Evolutionary conservation across 2,888 invertebrate species (phyloP).

Genomic region (Folsomia manolachei): DNA sequence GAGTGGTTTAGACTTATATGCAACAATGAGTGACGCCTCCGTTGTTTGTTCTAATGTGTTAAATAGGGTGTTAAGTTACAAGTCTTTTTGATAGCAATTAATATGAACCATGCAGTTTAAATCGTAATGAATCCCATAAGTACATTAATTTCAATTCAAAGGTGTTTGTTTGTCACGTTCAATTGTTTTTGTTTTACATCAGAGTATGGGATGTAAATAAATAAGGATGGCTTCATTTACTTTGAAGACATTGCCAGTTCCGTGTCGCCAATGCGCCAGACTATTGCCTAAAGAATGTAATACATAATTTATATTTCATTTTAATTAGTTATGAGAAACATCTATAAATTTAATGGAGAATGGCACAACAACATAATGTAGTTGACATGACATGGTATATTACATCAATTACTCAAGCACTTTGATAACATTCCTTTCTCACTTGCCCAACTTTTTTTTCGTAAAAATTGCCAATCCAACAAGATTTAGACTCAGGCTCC

Average conservation of each 20-base stretch:
- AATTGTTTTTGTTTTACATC: conserved; percentile 1
- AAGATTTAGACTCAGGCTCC: neutral
- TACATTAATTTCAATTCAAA: neutral
- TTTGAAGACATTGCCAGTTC: conserved; percentile 12
- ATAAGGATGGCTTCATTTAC: conserved; percentile 9
- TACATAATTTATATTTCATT: conserved; percentile 22
- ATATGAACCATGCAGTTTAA: neutral
- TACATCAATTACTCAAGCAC: conserved; percentile 28
- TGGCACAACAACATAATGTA: conserved; percentile 29
- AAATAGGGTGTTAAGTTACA: neutral
- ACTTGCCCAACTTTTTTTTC: conserved; percentile 16
- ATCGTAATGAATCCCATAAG: neutral
- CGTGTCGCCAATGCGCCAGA: conserved; percentile 29
- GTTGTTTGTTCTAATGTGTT: no score
- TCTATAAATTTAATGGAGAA: conserved; percentile 14
- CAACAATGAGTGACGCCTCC: no score
- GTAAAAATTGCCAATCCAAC: neutral
- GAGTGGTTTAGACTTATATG: neutral
- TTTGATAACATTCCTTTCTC: conserved; percentile 31
- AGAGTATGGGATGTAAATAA: no score
- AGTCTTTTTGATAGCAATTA: conserved; percentile 1
- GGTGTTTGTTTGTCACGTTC: conserved; percentile 3
- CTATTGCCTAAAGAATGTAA: conserved; percentile 19
- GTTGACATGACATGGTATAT: conserved; percentile 43
- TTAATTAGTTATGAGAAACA: conserved; percentile 20